Evolutionary conservation across 1,140 invertebrate genomes (phyloP).

Genomic region (Drosophila subpulchrella): DNA sequence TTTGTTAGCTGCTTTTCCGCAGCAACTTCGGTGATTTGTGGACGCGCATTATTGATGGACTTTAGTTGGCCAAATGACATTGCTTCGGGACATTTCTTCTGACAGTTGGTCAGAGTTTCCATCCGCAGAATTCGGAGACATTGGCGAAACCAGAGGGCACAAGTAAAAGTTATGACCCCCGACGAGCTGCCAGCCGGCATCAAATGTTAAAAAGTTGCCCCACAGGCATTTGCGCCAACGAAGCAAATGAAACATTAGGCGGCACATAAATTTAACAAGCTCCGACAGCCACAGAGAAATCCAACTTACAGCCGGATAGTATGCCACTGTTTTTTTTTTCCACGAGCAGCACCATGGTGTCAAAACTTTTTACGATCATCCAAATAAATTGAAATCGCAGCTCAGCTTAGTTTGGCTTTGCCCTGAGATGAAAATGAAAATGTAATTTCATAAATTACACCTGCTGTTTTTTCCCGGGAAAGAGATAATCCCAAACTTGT

Average conservation of each 20-base stretch:
- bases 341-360: background rate
- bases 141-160: slow-evolving; percentile 6
- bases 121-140: background rate
- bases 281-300: slow-evolving; percentile 26
- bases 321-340: slow-evolving; percentile 25
- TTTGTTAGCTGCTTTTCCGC: slow-evolving; percentile 24
- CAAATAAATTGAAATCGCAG: slow-evolving; percentile 76
- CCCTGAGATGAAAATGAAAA: slow-evolving; percentile 49
- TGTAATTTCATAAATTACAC: slow-evolving; percentile 76
- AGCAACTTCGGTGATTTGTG: slow-evolving; percentile 56
- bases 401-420: slow-evolving; percentile 35
- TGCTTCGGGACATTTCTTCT: slow-evolving; percentile 24
- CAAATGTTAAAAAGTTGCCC: slow-evolving; percentile 55
- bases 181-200: slow-evolving; percentile 49
- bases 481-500: slow-evolving; percentile 11
- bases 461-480: slow-evolving; percentile 31
- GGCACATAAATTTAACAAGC: slow-evolving; percentile 74
- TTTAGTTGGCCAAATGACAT: slow-evolving; percentile 10
- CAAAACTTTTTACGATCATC: slow-evolving; percentile 65
- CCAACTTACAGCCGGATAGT: slow-evolving; percentile 27
- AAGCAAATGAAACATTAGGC: slow-evolving; percentile 57
- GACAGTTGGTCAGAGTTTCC: slow-evolving; percentile 34
- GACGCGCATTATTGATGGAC: slow-evolving; percentile 47
- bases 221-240: slow-evolving; percentile 14
- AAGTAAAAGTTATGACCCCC: slow-evolving; percentile 35